Conservation (phyloP, 2,888 invertebrate genomes). For the Melinaea menophilus region DNA sequence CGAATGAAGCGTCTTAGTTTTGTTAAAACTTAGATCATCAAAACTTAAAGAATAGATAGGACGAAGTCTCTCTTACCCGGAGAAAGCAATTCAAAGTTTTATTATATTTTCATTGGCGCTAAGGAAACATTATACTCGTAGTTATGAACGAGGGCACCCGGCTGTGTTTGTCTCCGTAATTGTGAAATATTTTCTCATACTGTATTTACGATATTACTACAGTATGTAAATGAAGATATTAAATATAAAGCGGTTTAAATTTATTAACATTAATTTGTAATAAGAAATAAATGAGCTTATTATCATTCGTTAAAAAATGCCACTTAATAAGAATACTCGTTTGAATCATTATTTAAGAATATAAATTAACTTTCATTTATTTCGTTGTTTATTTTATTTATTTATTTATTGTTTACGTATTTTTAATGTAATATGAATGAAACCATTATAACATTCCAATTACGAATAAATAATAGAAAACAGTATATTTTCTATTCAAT, state of each 20-base stretch:
- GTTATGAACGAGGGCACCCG: not conserved
- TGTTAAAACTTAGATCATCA: conserved; percentile 2
- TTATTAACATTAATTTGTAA: not conserved
- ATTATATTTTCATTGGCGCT: conserved; percentile 2
- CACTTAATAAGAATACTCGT: not conserved
- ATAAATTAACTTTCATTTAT: not conserved
- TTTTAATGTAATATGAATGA: conserved; percentile 9
- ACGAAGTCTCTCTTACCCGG: conserved; percentile 1
- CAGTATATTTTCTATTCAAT: conserved; percentile 12
- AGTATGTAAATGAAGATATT: not conserved
- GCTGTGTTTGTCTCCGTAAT: not conserved
- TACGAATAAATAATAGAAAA: conserved; percentile 6
- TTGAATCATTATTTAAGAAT: not conserved
- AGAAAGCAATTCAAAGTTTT: conserved; percentile 5
- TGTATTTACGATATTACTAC: not conserved
- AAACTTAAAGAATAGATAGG: conserved; percentile 4
- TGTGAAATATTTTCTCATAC: not conserved
- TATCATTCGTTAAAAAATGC: not conserved
- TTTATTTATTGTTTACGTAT: conserved; percentile 7
- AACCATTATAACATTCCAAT: conserved; percentile 3
- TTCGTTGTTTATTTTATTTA: conserved; percentile 5
- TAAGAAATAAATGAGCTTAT: conserved; percentile 2
- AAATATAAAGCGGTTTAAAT: not conserved
- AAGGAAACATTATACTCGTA: not conserved
- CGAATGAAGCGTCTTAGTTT: not conserved